Base-by-base conservation (phyloP, 2,888 invertebrate genomes). In the Peribatodes rhomboidaria region DNA sequence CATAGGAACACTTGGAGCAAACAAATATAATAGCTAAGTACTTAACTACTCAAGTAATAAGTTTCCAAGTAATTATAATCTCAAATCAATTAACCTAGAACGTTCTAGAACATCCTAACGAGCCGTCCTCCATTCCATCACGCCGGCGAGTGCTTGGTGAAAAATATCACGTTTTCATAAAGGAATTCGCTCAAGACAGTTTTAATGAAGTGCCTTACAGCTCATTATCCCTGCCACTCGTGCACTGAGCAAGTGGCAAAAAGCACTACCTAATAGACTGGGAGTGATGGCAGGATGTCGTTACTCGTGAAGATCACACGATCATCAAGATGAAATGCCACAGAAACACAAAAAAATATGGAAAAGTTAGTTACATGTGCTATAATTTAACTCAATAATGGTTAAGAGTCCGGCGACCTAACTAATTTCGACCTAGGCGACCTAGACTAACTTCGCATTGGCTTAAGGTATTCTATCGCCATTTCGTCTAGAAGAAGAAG, bases 151-250 rank as follows among this genome's bases (percentile, higher is more conserved):
- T 20, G 20, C 33, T 50, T 44, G 33, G 31, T 57, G 16, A 56
- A 63, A 58, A 58, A 57, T 42, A 50, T 61, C 55, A 56, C 56
- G 61, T 64, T 55, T 64, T 58, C 55, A 59, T 64, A 71, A 75
- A 68, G 69, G 68, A 70, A 70, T 71, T 70, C 73, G 73, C 22
- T 37, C 44, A 22, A 44, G 77, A 79, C 77, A 77, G 76, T 77
- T 78, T 80, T 80, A 80, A 80, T 80, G 78, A 80, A 78, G 80
- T 76, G 73, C 74, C 70, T 69, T 69, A 71, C 77, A 71, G 74
- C 73, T 79, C 75, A 80, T 80, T 80, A 80, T 80, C 77, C 70
- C 61, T 71, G 76, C 71, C 75, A 69, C 61, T 67, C 53, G 41
- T 65, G 73, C 66, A 64, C 55, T 16, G 55, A 56, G 46, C 49